A percentile compares a stretch with the other conserved stretches of the same genome.
Evolutionary conservation across 2,888 invertebrate species (phyloP).

Genomic region (Sinodicranocentrus sp.): DNA sequence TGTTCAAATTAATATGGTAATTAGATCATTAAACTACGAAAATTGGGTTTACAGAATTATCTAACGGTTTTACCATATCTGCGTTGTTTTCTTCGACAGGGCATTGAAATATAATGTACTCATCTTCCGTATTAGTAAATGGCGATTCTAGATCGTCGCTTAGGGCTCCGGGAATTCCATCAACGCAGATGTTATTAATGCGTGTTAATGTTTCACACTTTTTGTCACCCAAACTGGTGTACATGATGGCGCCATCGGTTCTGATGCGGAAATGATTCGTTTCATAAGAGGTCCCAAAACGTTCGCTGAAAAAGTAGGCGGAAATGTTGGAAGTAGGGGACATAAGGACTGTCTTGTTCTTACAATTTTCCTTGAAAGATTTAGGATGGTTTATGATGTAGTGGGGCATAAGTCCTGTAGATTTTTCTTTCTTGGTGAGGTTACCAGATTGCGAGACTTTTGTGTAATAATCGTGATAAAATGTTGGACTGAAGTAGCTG

Average conservation of each 20-base stretch:
- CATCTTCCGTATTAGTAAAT: constrained; percentile 59
- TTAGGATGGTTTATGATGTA: constrained; percentile 46
- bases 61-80: constrained; percentile 2
- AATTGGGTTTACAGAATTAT: background rate
- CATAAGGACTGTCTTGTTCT: background rate
- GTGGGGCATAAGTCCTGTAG: constrained; percentile 28
- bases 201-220: background rate
- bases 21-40: background rate
- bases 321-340: constrained; percentile 8
- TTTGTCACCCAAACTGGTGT: constrained; percentile 49
- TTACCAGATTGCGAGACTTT: background rate
- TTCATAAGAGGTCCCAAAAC: background rate
- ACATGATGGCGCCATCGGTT: constrained; percentile 66
- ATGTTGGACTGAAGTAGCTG: constrained; percentile 41
- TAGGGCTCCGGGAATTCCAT: constrained; percentile 43
- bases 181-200: constrained; percentile 44
- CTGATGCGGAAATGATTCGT: constrained; percentile 38
- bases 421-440: no score
- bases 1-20: no score
- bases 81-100: constrained; percentile 17
- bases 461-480: constrained; percentile 62
- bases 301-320: constrained; percentile 14
- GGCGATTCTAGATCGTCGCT: constrained; percentile 1
- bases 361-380: constrained; percentile 25
- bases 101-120: constrained; percentile 52